Base-by-base conservation (phyloP, 2,888 invertebrate genomes). In the Pandemis heparana region DNA sequence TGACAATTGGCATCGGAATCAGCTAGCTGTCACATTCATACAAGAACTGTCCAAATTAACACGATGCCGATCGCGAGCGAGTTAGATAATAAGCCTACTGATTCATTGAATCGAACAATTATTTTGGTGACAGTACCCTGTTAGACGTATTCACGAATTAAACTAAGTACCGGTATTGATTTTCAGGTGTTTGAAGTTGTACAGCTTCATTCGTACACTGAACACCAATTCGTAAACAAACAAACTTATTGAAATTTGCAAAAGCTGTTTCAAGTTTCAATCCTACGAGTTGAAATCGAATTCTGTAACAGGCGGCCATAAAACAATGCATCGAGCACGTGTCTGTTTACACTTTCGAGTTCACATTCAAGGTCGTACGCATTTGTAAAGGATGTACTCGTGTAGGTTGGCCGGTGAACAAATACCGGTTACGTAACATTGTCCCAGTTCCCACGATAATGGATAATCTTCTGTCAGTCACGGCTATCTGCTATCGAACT, bases 311-410 rank as follows among this genome's bases (percentile, higher is more conserved):
- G 85, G 84, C 87, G 83, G 86, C 86, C 90, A 92, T 94, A 92
- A 94, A 94, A 94, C 94, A 94, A 94, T 94, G 94, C 94, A 93
- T 91, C 88, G 91, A 87, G 85, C 94, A 91, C 92, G 92, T 92
- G 94, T 90, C 87, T 89, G 91, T 90, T 92, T 92, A 93, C 92
- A 92, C 91, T 93, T 92, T 90, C 89, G 92, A 92, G 94, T 93
- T 93, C 92, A 92, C 91, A 92, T 90, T 89, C 91, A 94, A 94
- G 94, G 94, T 91, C 93, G 91, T 91, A 92, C 92, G 94, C 92
- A 92, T 94, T 93, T 92, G 94, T 92, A 92, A 75, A 94, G 93
- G 94, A 94, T 94, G 93, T 92, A 88, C 89, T 89, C 85, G 90
- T 90, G 91, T 92, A 89, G 92, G 93, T 86, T 89, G 92, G 87